These are phyloP conservation scores for Cydia strobilella DNA, from an alignment of 1,140 invertebrate genomes.

Conservation along the genomic window DNA sequence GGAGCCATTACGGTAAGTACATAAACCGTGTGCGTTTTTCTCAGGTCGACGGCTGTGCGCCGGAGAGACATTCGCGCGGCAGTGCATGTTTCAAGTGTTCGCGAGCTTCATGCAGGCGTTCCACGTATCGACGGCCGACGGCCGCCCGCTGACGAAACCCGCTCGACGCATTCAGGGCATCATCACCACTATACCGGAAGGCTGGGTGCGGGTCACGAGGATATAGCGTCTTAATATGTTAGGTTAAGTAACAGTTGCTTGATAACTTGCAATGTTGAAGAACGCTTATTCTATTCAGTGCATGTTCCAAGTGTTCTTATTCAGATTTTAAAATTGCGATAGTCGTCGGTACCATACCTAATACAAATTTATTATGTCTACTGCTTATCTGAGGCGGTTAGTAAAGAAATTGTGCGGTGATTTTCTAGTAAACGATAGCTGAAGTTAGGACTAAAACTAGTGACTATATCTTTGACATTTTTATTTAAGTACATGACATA, in stretches of 20 bases:
- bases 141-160: constrained; percentile 50
- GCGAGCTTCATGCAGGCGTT: constrained; percentile 85
- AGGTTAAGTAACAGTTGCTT: too few species aligned
- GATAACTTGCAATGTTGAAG: too few species aligned
- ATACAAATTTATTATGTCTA: too few species aligned
- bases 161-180: constrained; percentile 61
- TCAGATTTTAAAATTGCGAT: too few species aligned
- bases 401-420: too few species aligned
- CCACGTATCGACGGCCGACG: constrained; percentile 59
- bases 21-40: constrained; percentile 39
- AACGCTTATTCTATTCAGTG: constrained; percentile 70
- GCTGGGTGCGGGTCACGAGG: constrained; percentile 62
- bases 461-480: too few species aligned
- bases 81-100: constrained; percentile 84
- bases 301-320: constrained; percentile 82
- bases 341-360: too few species aligned
- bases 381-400: too few species aligned
- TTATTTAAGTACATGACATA: too few species aligned
- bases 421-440: too few species aligned
- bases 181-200: constrained; percentile 64
- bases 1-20: too few species aligned
- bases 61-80: constrained; percentile 86
- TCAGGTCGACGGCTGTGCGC: constrained; percentile 86
- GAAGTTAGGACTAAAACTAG: too few species aligned
- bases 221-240: constrained; percentile 32